These are phyloP conservation scores for Pavo muticus DNA, from an alignment of 2,113 vertebrate genomes.

Conservation along the genomic window DNA sequence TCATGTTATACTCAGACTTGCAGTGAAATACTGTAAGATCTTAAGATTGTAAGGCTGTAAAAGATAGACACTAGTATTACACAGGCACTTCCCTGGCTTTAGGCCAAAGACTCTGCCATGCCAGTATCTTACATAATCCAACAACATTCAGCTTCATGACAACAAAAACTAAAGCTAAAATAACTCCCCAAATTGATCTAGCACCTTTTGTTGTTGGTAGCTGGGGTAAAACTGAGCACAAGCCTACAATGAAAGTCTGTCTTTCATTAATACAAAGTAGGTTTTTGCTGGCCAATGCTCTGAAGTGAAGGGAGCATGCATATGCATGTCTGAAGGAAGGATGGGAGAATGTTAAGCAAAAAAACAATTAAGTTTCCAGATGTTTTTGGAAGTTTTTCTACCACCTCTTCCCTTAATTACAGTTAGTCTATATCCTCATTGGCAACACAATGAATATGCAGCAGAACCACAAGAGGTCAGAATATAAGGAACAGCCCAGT, in stretches of 20 bases:
- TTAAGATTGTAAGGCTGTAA: not conserved
- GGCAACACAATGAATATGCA: not conserved
- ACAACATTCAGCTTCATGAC: not conserved
- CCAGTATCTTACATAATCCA: not conserved
- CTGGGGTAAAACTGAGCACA: not conserved
- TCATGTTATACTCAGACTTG: not conserved
- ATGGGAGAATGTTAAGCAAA: not conserved
- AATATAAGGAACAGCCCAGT: not conserved
- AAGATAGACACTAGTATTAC: not conserved
- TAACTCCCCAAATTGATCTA: not conserved
- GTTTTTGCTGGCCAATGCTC: not conserved
- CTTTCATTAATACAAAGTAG: not conserved
- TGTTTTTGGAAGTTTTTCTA: not conserved
- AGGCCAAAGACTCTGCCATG: not conserved
- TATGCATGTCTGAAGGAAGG: accelerated
- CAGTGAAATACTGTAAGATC: not conserved
- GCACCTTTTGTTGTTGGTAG: not conserved
- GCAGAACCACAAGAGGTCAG: not conserved
- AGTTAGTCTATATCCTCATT: not conserved
- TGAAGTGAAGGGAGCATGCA: not conserved
- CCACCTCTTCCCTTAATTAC: not conserved
- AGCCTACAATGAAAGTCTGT: not conserved
- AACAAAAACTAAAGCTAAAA: not conserved
- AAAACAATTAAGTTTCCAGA: not conserved
- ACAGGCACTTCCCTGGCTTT: not conserved